Evolutionary conservation across 2,888 invertebrate genomes (phyloP).

Genomic region (Abscondita cerata): DNA sequence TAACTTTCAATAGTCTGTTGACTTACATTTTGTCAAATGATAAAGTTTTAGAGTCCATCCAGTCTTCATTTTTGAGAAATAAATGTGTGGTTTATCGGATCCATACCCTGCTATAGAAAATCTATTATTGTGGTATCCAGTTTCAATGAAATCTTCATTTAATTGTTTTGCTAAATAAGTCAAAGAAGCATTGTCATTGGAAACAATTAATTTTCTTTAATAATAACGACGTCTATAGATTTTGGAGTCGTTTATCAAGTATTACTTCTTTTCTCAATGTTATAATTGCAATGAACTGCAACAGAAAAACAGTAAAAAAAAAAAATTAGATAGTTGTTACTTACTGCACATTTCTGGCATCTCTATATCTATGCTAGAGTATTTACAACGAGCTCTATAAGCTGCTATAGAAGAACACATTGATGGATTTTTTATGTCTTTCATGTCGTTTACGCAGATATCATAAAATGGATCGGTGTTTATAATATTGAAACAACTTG

Average conservation of each 20-base stretch:
- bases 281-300: slow-evolving; percentile 38
- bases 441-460: slow-evolving; percentile 63
- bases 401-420: slow-evolving; percentile 78
- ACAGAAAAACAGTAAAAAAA: too few species aligned
- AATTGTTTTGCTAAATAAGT: slow-evolving; percentile 70
- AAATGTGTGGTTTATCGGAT: slow-evolving; percentile 35
- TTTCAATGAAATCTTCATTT: slow-evolving; percentile 68
- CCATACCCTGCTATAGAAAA: slow-evolving; percentile 50
- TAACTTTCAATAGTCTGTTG: background rate
- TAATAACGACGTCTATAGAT: slow-evolving; percentile 82
- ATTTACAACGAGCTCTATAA: slow-evolving; percentile 76
- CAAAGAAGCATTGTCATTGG: slow-evolving; percentile 69
- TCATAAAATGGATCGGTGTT: slow-evolving; percentile 65
- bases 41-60: slow-evolving; percentile 20
- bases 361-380: slow-evolving; percentile 71
- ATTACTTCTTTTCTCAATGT: slow-evolving; percentile 66
- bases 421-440: slow-evolving; percentile 54
- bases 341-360: slow-evolving; percentile 77
- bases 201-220: slow-evolving; percentile 82
- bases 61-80: slow-evolving; percentile 34
- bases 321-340: too few species aligned
- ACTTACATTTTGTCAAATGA: background rate
- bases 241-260: slow-evolving; percentile 67
- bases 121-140: slow-evolving; percentile 71
- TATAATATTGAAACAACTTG: slow-evolving; percentile 69